Evolutionary conservation across 2,888 invertebrate genomes (phyloP), one percentile per base, ranked within the genome.

Genomic region (Diaperis boleti): DNA sequence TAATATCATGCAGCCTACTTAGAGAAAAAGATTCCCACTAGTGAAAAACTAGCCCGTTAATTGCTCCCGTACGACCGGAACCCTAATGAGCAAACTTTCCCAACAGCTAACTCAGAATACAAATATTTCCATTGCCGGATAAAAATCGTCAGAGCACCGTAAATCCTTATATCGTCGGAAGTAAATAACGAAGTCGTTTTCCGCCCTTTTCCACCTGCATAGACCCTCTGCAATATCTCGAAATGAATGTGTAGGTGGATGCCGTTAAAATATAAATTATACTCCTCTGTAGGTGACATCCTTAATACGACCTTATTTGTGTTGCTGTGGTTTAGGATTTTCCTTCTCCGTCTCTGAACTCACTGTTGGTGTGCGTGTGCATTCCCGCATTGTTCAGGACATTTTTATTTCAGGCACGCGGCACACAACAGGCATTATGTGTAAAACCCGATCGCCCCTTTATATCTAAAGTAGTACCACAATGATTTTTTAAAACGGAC

Each of bases 281-380:
- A 60, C 41, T 22, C 55, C 44, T 15, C 52, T 68, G 68, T 66
- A 66, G 66, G 68, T 70, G 69, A 69, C 69, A 66, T 54, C 59
- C 54, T 50, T 62, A 69, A 69, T 71, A 70, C 69, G 64, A 69
- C 69, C 69, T 70, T 62, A 67, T 66, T 69, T 66, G 62, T 68
- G 65, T 59, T 69, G n/a, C n/a, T n/a, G 68, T 52, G 71, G 73
- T 65, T 69, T 63, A n/a, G 72, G 71, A 59, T 70, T 73, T 71
- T 66, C 71, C 71, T 64, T 59, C 52, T 59, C 22, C 20, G 26
- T 59, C 52, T 60, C 45, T 22, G 44, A 44, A 45, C 37, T 60
- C 42, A 52, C 44, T 60, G 39, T 54, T 13, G 15, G 26, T 35
- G 42, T 54, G 22, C 45, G 35, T 41, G 47, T 42, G 42, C 41